These are phyloP conservation scores for Globia sparganii DNA, from an alignment of 2,888 invertebrate genomes.

Conservation along the genomic window DNA sequence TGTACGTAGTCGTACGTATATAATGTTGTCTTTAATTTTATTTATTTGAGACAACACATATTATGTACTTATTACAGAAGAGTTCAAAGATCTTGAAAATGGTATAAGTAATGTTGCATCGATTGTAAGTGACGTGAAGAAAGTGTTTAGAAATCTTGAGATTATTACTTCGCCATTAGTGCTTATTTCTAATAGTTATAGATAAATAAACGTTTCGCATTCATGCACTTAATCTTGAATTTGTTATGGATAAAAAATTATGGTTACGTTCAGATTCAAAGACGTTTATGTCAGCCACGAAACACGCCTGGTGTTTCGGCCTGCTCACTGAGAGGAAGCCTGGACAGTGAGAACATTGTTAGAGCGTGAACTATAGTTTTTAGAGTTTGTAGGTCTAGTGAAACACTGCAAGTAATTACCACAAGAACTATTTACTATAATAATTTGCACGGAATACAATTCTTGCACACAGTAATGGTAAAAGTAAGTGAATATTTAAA, in stretches of 20 bases:
- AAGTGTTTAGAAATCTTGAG: slow-evolving; percentile 45
- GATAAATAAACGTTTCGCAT: slow-evolving; percentile 12
- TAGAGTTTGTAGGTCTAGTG: no score
- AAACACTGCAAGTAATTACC: no score
- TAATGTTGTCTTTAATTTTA: slow-evolving; percentile 23
- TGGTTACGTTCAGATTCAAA: background rate
- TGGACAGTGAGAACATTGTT: background rate
- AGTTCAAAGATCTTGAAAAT: slow-evolving; percentile 41
- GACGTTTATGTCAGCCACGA: background rate
- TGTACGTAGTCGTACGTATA: slow-evolving; percentile 33
- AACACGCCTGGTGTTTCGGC: background rate
- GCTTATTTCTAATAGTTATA: slow-evolving; percentile 25
- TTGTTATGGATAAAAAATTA: background rate
- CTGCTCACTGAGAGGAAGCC: background rate
- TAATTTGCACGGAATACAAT: no score
- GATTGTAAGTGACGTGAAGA: slow-evolving; percentile 25
- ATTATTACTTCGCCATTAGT: slow-evolving; percentile 32
- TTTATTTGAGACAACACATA: slow-evolving; percentile 40
- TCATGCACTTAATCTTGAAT: background rate
- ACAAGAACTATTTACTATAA: no score
- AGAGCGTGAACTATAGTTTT: no score
- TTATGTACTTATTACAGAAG: slow-evolving; percentile 22
- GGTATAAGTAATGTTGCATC: slow-evolving; percentile 16
- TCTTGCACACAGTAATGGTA: no score
- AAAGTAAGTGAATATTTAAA: no score